Evolutionary conservation across 2,888 invertebrate species (phyloP).

Genomic region (Anticlea derivata): DNA sequence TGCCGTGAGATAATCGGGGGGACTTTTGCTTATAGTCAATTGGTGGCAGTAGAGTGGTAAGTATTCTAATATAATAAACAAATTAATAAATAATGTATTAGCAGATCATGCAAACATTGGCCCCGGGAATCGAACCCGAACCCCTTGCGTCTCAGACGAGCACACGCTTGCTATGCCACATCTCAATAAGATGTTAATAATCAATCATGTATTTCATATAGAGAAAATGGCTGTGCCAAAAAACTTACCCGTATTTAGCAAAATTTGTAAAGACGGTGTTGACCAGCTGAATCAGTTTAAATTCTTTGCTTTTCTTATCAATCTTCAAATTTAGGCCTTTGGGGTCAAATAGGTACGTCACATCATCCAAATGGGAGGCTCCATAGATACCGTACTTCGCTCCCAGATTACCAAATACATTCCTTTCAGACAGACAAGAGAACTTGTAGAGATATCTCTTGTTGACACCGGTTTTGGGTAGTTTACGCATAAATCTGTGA

Average conservation of each 20-base stretch:
- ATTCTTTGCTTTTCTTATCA: conserved; percentile 44
- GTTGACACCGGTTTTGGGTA: conserved; percentile 27
- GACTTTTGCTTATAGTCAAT: too few relatives aligned
- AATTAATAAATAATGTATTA: too few relatives aligned
- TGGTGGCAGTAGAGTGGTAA: too few relatives aligned
- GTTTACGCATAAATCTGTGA: conserved; percentile 36
- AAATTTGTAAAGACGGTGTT: conserved; percentile 56
- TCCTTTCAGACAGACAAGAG: conserved; percentile 47
- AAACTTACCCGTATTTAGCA: conserved; percentile 61
- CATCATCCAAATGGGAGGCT: conserved; percentile 53
- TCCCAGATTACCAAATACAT: conserved; percentile 42
- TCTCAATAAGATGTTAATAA: too few relatives aligned
- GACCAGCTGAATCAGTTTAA: conserved; percentile 48
- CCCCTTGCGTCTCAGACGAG: too few relatives aligned
- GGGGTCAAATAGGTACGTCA: conserved; percentile 47
- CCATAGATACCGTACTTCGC: conserved; percentile 42
- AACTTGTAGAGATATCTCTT: conserved; percentile 49
- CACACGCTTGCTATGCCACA: too few relatives aligned
- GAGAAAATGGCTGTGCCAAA: neutral
- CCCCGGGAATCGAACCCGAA: too few relatives aligned
- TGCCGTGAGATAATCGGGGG: too few relatives aligned
- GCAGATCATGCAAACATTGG: too few relatives aligned
- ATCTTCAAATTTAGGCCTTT: conserved; percentile 41
- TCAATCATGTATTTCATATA: too few relatives aligned
- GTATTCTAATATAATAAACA: too few relatives aligned